These are phyloP conservation scores for Cydia strobilella DNA, from an alignment of 1,140 invertebrate genomes.

Conservation along the genomic window DNA sequence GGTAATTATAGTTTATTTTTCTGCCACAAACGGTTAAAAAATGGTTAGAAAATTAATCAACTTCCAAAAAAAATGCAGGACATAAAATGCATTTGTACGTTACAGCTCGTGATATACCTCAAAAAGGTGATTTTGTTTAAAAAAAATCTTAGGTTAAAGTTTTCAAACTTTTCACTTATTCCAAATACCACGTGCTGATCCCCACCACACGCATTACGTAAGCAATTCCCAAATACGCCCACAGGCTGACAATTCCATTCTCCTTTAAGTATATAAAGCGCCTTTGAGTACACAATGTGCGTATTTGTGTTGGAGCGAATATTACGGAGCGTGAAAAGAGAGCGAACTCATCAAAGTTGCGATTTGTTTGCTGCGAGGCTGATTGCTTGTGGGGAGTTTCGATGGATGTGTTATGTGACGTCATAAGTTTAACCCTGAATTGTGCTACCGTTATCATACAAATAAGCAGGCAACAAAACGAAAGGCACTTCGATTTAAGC, in stretches of 20 bases:
- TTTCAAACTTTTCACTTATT: not conserved
- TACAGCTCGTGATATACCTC: too few relatives aligned
- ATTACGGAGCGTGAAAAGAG: not conserved
- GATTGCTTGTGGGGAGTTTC: slow-evolving; percentile 1
- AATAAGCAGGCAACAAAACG: too few relatives aligned
- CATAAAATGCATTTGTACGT: too few relatives aligned
- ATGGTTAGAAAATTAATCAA: too few relatives aligned
- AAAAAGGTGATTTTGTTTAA: too few relatives aligned
- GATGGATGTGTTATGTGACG: slow-evolving; percentile 9
- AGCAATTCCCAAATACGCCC: slow-evolving; percentile 15
- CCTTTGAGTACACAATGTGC: slow-evolving; percentile 30
- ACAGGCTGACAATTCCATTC: slow-evolving; percentile 26
- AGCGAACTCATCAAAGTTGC: slow-evolving; percentile 33
- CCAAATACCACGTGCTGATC: not conserved
- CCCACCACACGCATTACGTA: not conserved
- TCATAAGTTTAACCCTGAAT: not conserved
- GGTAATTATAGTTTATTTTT: too few relatives aligned
- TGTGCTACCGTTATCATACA: too few relatives aligned
- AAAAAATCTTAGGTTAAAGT: too few relatives aligned
- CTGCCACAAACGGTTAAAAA: too few relatives aligned
- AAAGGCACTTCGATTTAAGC: too few relatives aligned
- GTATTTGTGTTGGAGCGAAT: slow-evolving; percentile 20
- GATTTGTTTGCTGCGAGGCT: slow-evolving; percentile 24
- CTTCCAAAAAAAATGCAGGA: too few relatives aligned
- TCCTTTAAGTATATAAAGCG: slow-evolving; percentile 32